Percentiles rank a stretch among this genome's conserved stretches.
Conservation (phyloP, 1,140 invertebrate genomes). For the Pseudomyrmex pallidus region DNA sequence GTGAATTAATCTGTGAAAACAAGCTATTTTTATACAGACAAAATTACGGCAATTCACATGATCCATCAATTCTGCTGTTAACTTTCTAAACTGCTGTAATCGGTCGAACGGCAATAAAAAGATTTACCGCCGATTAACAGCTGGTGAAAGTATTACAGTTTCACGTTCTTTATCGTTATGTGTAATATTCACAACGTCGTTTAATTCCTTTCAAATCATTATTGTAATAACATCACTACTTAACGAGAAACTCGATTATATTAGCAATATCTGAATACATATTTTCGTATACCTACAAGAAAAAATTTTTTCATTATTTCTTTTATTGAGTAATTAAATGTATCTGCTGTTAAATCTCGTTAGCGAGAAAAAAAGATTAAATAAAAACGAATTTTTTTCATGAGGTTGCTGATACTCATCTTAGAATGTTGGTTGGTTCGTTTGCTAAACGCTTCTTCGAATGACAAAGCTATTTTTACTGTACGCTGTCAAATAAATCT, state of each 20-base stretch:
- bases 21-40: slow-evolving; percentile 8
- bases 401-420: not conserved
- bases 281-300: not conserved
- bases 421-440: not conserved
- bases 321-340: not conserved
- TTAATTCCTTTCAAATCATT: slow-evolving; percentile 14
- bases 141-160: slow-evolving; percentile 45
- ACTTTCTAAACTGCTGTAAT: slow-evolving; percentile 56
- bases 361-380: not conserved
- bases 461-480: not conserved
- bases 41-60: slow-evolving; percentile 19
- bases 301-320: not conserved
- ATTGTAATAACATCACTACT: not conserved
- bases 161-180: not conserved
- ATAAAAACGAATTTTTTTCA: not conserved
- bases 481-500: not conserved
- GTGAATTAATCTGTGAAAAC: slow-evolving; percentile 5
- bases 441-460: not conserved
- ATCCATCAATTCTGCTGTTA: slow-evolving; percentile 32
- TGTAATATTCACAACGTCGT: not conserved
- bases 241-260: not conserved
- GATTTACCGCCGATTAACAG: not conserved
- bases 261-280: not conserved
- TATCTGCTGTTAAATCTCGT: not conserved
- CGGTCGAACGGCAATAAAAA: slow-evolving; percentile 31